Evolutionary conservation across 1,140 invertebrate species (phyloP).

Genomic region (Bombus affinis): DNA sequence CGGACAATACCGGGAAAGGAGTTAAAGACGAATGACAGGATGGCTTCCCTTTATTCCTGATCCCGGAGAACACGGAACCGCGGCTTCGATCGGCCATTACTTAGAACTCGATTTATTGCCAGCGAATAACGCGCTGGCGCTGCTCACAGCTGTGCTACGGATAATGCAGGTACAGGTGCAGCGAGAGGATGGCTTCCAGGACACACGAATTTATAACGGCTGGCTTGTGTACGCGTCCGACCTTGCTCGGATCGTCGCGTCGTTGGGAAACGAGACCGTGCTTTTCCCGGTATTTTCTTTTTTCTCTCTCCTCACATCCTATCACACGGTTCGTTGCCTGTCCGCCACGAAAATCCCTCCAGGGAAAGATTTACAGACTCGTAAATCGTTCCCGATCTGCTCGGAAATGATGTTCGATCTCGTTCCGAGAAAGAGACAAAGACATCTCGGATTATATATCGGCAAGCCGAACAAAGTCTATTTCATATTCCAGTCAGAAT

Average conservation of each 20-base stretch:
- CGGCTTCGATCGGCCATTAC: constrained; percentile 61
- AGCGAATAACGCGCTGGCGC: constrained; percentile 46
- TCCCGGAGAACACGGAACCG: constrained; percentile 31
- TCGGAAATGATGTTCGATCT: constrained; percentile 62
- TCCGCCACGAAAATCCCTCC: constrained; percentile 52
- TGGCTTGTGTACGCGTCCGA: constrained; percentile 27
- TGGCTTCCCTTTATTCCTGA: constrained; percentile 44
- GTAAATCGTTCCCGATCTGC: constrained; percentile 64
- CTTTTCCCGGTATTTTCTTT: constrained; percentile 33
- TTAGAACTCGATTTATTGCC: constrained; percentile 69
- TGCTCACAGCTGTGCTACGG: constrained; percentile 53
- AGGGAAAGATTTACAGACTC: constrained; percentile 61
- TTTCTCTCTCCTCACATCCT: constrained; percentile 25
- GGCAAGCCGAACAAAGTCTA: not conserved
- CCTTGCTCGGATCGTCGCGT: constrained; percentile 36
- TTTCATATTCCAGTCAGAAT: not conserved
- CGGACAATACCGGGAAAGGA: not conserved
- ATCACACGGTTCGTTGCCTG: constrained; percentile 50
- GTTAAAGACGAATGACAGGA: not conserved
- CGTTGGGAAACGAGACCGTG: constrained; percentile 33
- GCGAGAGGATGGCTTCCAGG: constrained; percentile 30
- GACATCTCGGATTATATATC: constrained; percentile 11
- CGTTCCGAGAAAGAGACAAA: constrained; percentile 37
- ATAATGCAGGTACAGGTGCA: constrained; percentile 66
- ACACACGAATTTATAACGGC: constrained; percentile 65